A percentile compares a stretch with the other conserved stretches of the same genome.
phyloP scores from a whole-genome alignment of 2,888 invertebrate genomes.

The Latrodectus elegans region DNA sequence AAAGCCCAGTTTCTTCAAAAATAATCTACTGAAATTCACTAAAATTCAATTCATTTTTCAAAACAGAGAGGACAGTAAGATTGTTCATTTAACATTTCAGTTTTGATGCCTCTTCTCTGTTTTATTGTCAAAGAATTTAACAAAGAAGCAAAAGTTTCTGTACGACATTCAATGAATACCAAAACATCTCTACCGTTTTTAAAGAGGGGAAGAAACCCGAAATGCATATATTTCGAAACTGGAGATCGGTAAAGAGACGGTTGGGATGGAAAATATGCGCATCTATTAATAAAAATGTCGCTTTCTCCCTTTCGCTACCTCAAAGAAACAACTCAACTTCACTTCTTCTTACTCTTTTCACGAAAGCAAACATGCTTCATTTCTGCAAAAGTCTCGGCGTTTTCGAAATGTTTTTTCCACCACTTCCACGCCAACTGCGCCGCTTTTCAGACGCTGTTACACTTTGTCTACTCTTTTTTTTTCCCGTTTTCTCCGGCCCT shows the following conservation, averaged over 20 bases:
- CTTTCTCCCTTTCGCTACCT: background rate
- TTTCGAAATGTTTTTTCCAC: conserved; percentile 42
- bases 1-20: too few relatives aligned
- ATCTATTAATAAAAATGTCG: conserved; percentile 54
- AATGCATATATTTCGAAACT: background rate
- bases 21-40: too few relatives aligned
- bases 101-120: too few relatives aligned
- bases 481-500: conserved; percentile 8
- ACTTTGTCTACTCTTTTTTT: background rate
- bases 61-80: too few relatives aligned
- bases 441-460: background rate
- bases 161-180: too few relatives aligned
- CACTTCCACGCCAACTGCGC: conserved; percentile 8
- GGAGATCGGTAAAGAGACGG: conserved; percentile 7
- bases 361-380: conserved; percentile 6
- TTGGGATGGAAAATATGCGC: conserved; percentile 43
- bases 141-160: too few relatives aligned
- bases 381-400: background rate
- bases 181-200: too few relatives aligned
- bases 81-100: too few relatives aligned
- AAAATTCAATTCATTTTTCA: too few relatives aligned
- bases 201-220: too few relatives aligned
- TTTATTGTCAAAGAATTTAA: too few relatives aligned
- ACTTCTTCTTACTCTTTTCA: background rate
- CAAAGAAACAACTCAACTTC: conserved; percentile 31